phyloP scores from a whole-genome alignment of 1,140 invertebrate species.

The Aporrectodea caliginosa region DNA sequence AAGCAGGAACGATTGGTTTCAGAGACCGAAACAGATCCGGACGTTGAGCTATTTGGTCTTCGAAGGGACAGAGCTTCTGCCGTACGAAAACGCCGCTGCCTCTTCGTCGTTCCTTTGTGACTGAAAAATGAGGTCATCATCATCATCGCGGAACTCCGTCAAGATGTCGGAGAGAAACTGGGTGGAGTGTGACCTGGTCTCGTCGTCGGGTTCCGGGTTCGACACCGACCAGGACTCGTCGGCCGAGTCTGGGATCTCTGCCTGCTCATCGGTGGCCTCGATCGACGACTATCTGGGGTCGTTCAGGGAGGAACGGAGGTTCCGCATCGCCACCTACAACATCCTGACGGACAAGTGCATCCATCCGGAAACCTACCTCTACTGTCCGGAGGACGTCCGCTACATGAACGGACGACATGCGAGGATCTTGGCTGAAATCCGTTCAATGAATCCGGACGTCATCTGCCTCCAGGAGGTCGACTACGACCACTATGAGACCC shows the following conservation, averaged over 20 bases:
- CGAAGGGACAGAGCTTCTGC: too few relatives aligned
- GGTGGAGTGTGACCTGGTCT: neutral
- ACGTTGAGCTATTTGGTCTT: too few relatives aligned
- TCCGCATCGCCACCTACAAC: conserved; percentile 8
- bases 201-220: neutral
- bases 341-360: conserved; percentile 4
- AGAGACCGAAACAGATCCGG: too few relatives aligned
- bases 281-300: neutral
- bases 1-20: too few relatives aligned
- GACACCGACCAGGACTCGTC: neutral
- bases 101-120: neutral
- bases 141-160: neutral
- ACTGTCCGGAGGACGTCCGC: neutral
- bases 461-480: conserved; percentile 7
- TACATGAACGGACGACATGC: neutral
- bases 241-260: neutral
- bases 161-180: neutral
- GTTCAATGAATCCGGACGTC: neutral
- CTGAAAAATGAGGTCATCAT: neutral
- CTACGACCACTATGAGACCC: neutral
- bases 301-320: neutral
- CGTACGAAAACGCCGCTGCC: too few relatives aligned
- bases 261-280: neutral
- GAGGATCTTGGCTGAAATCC: neutral
- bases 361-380: neutral